These are phyloP conservation scores for Epinephelus malabaricus DNA, from an alignment of 2,797 vertebrate species.

Conservation along the genomic window DNA sequence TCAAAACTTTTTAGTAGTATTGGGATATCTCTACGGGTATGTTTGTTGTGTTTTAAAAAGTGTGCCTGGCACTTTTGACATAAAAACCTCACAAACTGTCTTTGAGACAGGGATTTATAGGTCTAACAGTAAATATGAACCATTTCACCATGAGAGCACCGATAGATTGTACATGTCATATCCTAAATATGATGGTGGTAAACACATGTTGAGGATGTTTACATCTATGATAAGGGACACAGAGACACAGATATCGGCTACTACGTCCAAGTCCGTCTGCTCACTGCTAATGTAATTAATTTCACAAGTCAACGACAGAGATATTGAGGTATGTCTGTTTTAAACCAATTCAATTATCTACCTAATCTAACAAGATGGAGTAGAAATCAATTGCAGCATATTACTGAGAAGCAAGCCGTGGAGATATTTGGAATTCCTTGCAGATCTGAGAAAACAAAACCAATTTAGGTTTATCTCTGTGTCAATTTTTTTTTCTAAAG, in stretches of 20 bases:
- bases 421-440: slow-evolving; percentile 52
- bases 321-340: slow-evolving; percentile 73
- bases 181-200: not conserved
- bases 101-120: not conserved
- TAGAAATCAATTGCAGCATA: slow-evolving; percentile 58
- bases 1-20: too few relatives aligned
- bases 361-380: slow-evolving; percentile 70
- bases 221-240: not conserved
- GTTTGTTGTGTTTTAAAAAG: not conserved
- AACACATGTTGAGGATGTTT: not conserved
- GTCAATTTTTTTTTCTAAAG: slow-evolving; percentile 29
- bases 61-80: not conserved
- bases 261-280: not conserved
- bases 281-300: slow-evolving; percentile 51
- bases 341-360: slow-evolving; percentile 75
- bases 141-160: not conserved
- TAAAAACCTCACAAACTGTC: too few relatives aligned
- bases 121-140: not conserved
- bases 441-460: slow-evolving; percentile 54
- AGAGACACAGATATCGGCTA: not conserved
- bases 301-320: slow-evolving; percentile 56
- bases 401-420: slow-evolving; percentile 41
- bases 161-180: not conserved
- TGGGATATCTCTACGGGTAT: too few relatives aligned
- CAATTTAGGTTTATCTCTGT: slow-evolving; percentile 51